These are phyloP conservation scores for Pseudochaenichthys georgianus DNA, from an alignment of 2,797 vertebrate genomes.

Conservation along the genomic window DNA sequence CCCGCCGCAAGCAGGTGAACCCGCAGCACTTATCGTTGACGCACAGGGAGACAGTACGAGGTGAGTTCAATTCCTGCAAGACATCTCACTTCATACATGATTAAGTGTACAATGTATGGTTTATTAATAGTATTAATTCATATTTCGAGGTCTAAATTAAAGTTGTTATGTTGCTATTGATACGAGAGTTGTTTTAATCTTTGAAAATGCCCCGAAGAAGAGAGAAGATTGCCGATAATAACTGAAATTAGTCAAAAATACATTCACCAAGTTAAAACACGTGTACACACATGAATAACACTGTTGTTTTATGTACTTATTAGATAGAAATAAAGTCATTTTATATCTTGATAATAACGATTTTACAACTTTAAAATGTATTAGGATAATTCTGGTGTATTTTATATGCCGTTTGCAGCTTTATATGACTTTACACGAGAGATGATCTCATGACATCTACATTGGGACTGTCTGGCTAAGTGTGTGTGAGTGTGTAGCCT, in stretches of 20 bases:
- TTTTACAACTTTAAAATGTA: constrained; percentile 5
- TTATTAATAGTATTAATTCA: not conserved
- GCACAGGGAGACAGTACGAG: constrained; percentile 94
- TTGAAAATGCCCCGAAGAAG: constrained; percentile 4
- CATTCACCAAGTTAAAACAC: constrained; percentile 2
- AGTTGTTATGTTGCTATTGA: not conserved
- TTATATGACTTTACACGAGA: constrained; percentile 34
- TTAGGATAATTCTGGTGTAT: not conserved
- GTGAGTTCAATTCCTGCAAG: constrained; percentile 84
- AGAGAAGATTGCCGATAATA: not conserved
- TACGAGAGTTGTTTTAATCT: not conserved
- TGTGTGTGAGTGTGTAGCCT: constrained; percentile 33
- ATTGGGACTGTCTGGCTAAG: constrained; percentile 38
- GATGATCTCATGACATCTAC: constrained; percentile 31
- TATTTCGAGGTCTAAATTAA: not conserved
- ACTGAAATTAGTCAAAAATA: constrained; percentile 11
- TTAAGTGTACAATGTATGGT: not conserved
- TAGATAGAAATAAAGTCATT: not conserved
- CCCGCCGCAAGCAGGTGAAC: constrained; percentile 99
- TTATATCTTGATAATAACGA: not conserved
- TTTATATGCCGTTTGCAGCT: constrained; percentile 14
- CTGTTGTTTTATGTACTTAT: not conserved
- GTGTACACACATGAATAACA: not conserved
- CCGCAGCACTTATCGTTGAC: constrained; percentile 97
- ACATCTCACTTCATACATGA: not conserved